Evolutionary conservation across 2,888 invertebrate species (phyloP), one percentile per base, ranked within the genome.

Genomic region (Melieria omissa): DNA sequence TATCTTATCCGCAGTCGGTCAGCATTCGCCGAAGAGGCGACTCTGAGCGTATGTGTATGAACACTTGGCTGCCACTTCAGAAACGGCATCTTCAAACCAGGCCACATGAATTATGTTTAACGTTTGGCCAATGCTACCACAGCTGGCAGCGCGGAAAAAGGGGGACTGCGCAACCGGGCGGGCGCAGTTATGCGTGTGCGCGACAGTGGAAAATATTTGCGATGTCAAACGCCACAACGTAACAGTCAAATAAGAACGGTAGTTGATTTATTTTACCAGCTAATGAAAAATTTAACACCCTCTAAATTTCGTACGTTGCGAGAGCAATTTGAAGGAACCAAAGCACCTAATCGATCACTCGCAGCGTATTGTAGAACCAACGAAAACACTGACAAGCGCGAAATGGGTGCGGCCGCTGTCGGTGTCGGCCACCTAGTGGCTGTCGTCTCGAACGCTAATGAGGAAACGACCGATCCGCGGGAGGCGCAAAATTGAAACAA

Each of bases 261-360:
- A 73, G 61, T 74, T 74, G 74, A 75, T 75, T 75, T 71, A 75
- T 74, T 77, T 77, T 75, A 75, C 74, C 77, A 77, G 77, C 74
- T 76, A 74, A 74, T 77, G 77, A 75, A 75, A 77, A 75, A 77
- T 75, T 77, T 77, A 77, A 77, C 75, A 75, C 75, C 47, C 55
- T 70, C 64, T 58, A 70, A 70, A 64, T 70, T 69, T 55, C 62
- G 29, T 29, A 29, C 29, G 29, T 29, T 10, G 49, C 12, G 9
- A 12, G 9, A 10, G 49, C 12, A 49, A 49, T 49, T 12, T 49
- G 9, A 8, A 49, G 12, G 12, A 49, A 49, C 49, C 49, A 2
- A 10, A 12, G 9, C 49, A 49, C 49, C 49, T 3, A 12, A 12
- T 49, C 9, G 9, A 49, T 49, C 9, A 49, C 49, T 49, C 9